phyloP scores from a whole-genome alignment of 2,888 invertebrate genomes.

The Muschampia plurimacula region DNA sequence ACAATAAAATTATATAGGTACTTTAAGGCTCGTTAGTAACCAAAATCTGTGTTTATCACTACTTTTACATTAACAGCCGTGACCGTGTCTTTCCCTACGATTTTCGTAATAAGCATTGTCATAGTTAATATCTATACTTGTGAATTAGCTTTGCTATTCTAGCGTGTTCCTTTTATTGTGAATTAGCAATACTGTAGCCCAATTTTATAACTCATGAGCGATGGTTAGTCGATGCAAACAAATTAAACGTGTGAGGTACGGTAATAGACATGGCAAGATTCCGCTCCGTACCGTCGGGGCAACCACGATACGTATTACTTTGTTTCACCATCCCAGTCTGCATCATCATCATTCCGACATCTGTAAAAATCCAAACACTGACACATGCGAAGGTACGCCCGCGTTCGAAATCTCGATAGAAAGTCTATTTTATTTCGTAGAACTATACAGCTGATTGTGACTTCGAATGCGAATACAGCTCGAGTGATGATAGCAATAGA shows the following conservation, averaged over 20 bases:
- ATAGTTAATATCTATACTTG: conserved; percentile 48
- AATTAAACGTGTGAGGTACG: conserved; percentile 80
- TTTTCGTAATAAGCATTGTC: conserved; percentile 21
- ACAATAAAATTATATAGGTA: neutral
- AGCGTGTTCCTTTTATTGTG: conserved; percentile 79
- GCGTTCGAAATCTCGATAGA: conserved; percentile 55
- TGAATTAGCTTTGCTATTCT: conserved; percentile 76
- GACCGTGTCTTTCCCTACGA: conserved; percentile 32
- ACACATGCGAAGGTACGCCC: conserved; percentile 78
- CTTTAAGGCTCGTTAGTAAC: conserved; percentile 41
- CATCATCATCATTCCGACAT: conserved; percentile 99
- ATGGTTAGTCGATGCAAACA: conserved; percentile 84
- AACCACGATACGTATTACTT: conserved; percentile 91
- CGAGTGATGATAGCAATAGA: conserved; percentile 32
- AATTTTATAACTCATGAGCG: conserved; percentile 71
- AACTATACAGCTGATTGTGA: conserved; percentile 41
- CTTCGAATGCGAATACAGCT: conserved; percentile 31
- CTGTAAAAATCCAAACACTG: conserved; percentile 91
- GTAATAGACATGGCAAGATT: conserved; percentile 67
- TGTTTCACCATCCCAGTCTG: conserved; percentile 98
- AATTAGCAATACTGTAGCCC: conserved; percentile 80
- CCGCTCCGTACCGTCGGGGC: conserved; percentile 92
- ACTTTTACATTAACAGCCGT: conserved; percentile 25
- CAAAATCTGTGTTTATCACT: conserved; percentile 42
- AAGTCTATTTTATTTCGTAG: conserved; percentile 53